Evolutionary conservation across 2,113 vertebrate genomes (phyloP), one percentile per base, ranked within the genome.

Genomic region (Naja naja): DNA sequence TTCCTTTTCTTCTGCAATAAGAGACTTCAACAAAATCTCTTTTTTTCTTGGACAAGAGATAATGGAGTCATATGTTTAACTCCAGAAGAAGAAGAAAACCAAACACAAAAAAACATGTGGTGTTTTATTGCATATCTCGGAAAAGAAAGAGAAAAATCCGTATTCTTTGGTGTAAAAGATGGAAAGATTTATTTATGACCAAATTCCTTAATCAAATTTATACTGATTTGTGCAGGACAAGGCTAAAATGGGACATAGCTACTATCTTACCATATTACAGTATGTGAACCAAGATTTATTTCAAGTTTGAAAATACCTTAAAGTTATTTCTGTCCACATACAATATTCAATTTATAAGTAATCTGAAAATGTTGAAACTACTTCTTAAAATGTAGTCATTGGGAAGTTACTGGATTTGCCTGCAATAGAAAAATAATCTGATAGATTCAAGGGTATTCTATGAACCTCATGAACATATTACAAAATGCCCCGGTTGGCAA

Each of bases 281-380:
- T 81, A 22, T 22, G 34, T 81, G n/a, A 81, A 81, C 7, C 34
- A 81, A 81, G 16, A 47, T 4, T 92, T 64, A 86, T 23, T 43
- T 55, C 92, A 45, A 3, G 86, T 93, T 45, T 92, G 7, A 0
- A 1, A 56, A 56, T 86, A 91, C 92, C 94, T 92, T 52, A 93
- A 96, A 97, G 95, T 92, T 60, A 86, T 87, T 88, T 39, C 18
- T n/a, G 1, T 23, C 30, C n/a, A 34, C 30, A 88, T 54, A 53
- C 87, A 34, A 34, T n/a, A n/a, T 34, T 16, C 16, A 54, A 54
- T n/a, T n/a, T 88, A 53, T 8, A 88, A 53, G 53, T n/a, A 8
- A 39, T 23, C n/a, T 34, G 18, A 7, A n/a, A 53, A 34, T 4
- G 87, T 54, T 55, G 87, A 39, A 88, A 88, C 20, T 22, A 1